Evolutionary conservation across 92 coral and sea anemone genomes (phyloP), one percentile per base, ranked within the genome.

Genomic region (Palythoa grandis): DNA sequence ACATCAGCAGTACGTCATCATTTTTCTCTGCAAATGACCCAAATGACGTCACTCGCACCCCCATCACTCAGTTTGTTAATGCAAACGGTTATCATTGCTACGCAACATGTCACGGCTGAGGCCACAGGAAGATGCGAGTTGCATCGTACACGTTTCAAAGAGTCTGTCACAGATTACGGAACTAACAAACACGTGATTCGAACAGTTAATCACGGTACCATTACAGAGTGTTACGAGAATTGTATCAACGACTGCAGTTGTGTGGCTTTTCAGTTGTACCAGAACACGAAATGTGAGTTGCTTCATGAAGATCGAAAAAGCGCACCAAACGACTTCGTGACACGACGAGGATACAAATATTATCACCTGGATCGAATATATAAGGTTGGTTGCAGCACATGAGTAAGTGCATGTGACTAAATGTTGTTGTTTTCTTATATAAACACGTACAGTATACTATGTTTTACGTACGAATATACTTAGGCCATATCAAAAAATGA

Each of bases 231-330:
- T 66, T 56, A 53, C 82, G 19, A 77, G 13, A 16, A 29, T n/a
- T 77, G 82, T 43, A 77, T 29, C 40, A 37, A 1, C 29, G 70
- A 77, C 25, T 77, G 82, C 70, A 77, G 82, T 43, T 77, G 82
- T 29, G 39, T 25, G 61, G 43, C 82, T 19, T 77, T 53, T 16
- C 82, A 77, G 52, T 37, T 77, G 69, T 56, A 56, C 11, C 48
- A 57, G 16, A 24, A 24, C 52, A 56, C 66, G 3, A 11, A 11
- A 22, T 77, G 82, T 52, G 69, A 77, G 11, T 43, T 77, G 70
- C 25, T 77, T 12, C 8, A 57, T 37, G 82, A 77, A 77, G 82
- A 77, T 47, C 69, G 52, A 56, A 20, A 57, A 23, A 77, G 69
- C 70, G 82, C 82, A 47, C 82, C 82, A 56, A 67, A 77, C 54